Conservation (phyloP, 1,140 invertebrate genomes). For the Megalopta genalis region DNA sequence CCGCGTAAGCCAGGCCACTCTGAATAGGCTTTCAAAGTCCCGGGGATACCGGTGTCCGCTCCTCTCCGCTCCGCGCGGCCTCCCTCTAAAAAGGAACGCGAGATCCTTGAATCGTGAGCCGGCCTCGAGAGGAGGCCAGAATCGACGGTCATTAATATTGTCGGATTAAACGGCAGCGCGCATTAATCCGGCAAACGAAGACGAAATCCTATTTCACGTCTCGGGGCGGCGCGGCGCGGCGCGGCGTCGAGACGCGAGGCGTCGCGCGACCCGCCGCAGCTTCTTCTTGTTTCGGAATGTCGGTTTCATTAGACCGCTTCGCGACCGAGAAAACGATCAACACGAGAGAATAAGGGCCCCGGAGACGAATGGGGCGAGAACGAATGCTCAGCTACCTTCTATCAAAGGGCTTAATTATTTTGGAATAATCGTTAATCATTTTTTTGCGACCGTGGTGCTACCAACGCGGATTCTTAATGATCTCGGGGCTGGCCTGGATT, state of each 20-base stretch:
- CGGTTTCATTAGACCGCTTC: conserved; percentile 72
- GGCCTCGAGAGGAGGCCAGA: conserved; percentile 56
- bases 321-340: conserved; percentile 72
- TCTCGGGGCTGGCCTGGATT: not conserved
- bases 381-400: conserved; percentile 24
- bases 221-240: conserved; percentile 21
- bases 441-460: not conserved
- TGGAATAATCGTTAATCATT: conserved; percentile 42
- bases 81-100: conserved; percentile 53
- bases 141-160: conserved; percentile 78
- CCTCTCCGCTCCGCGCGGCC: not conserved
- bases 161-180: conserved; percentile 77
- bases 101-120: conserved; percentile 70
- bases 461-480: conserved; percentile 3
- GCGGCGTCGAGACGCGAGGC: conserved; percentile 48
- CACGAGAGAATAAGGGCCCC: conserved; percentile 43
- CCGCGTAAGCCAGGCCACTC: conserved; percentile 64
- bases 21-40: conserved; percentile 71
- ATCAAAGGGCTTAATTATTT: conserved; percentile 45
- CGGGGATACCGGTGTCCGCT: conserved; percentile 28
- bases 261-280: no score
- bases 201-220: conserved; percentile 77
- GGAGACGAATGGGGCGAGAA: not conserved
- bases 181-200: conserved; percentile 73
- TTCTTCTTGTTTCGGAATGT: conserved; percentile 72